These are phyloP conservation scores for Athalia cordata DNA, from an alignment of 2,888 invertebrate species.

Conservation along the genomic window DNA sequence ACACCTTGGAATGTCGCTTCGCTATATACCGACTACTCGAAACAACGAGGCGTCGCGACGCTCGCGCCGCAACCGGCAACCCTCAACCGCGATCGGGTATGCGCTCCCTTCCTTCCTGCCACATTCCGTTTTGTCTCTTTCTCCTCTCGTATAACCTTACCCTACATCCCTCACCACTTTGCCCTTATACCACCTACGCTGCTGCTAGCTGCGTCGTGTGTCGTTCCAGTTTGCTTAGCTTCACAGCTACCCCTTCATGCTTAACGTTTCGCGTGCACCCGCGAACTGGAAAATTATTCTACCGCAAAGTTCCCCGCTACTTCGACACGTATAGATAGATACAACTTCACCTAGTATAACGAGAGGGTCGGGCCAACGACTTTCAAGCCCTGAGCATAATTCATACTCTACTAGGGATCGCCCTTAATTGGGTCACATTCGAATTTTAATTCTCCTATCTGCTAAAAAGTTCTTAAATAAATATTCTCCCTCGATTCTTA, in stretches of 20 bases:
- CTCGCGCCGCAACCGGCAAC: not conserved
- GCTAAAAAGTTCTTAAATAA: no score
- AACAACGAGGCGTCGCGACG: conserved; percentile 2
- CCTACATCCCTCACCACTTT: conserved; percentile 11
- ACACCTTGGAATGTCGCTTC: conserved; percentile 44
- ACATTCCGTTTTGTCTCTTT: conserved; percentile 41
- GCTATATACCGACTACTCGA: conserved; percentile 1
- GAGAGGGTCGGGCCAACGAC: no score
- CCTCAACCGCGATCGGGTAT: conserved; percentile 26
- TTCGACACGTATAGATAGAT: conserved; percentile 13
- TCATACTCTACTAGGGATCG: no score
- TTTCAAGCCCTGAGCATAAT: no score
- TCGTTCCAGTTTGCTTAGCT: conserved; percentile 39
- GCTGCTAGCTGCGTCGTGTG: conserved; percentile 4
- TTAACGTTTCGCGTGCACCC: conserved; percentile 50
- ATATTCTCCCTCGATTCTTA: no score
- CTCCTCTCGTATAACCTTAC: not conserved
- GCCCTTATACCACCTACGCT: conserved; percentile 27
- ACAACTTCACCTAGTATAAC: not conserved
- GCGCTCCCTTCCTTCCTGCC: conserved; percentile 18
- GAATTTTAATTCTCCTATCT: no score
- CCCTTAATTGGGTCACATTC: no score
- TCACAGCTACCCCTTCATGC: conserved; percentile 35
- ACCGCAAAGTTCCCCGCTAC: conserved; percentile 25
- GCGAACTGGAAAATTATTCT: conserved; percentile 63